Evolutionary conservation across 1,140 invertebrate genomes (phyloP).

Genomic region (Mya arenaria): DNA sequence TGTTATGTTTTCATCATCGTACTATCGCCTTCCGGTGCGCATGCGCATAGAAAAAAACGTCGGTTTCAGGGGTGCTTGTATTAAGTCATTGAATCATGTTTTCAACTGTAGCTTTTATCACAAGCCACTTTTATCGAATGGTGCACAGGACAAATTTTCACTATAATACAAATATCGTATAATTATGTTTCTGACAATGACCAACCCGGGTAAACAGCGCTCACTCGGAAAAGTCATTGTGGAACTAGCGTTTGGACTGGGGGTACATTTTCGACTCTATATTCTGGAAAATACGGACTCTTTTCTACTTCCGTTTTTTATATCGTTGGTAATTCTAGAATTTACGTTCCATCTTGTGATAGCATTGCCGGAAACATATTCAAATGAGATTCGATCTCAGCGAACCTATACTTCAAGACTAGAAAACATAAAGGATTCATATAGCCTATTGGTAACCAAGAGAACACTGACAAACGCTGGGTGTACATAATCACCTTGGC

Average conservation of each 20-base stretch:
- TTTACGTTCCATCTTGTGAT: neutral
- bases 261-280: constrained; percentile 9
- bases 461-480: constrained; percentile 17
- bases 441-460: neutral
- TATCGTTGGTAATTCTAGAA: neutral
- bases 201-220: neutral
- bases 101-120: too few relatives aligned
- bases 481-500: constrained; percentile 11
- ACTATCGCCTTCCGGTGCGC: too few relatives aligned
- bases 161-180: constrained; percentile 22
- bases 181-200: constrained; percentile 17
- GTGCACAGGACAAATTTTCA: constrained; percentile 27
- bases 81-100: too few relatives aligned
- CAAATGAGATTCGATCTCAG: constrained; percentile 20
- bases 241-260: constrained; percentile 24
- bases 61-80: too few relatives aligned
- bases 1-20: too few relatives aligned
- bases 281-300: constrained; percentile 12
- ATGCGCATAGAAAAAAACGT: too few relatives aligned
- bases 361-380: constrained; percentile 16
- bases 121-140: constrained; percentile 41
- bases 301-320: constrained; percentile 9
- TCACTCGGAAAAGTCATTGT: constrained; percentile 21
- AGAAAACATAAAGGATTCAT: constrained; percentile 29
- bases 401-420: constrained; percentile 17